Percentiles rank a stretch among this genome's conserved stretches.
Evolutionary conservation across 2,113 vertebrate species (phyloP).

Genomic region (Peromyscus polionotus): DNA sequence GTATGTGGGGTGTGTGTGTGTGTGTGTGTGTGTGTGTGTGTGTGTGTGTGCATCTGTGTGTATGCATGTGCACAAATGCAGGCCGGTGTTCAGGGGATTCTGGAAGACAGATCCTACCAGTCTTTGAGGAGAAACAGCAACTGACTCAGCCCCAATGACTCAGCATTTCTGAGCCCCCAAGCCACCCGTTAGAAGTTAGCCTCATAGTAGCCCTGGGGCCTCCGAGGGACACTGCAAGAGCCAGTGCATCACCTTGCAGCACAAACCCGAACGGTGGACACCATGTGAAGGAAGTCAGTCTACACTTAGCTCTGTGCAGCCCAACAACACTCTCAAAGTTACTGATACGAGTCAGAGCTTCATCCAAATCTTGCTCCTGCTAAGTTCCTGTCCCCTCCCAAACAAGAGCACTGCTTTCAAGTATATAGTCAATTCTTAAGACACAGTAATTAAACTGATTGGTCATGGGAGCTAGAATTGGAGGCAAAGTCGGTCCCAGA

Average conservation of each 20-base stretch:
- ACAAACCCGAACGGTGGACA: neutral
- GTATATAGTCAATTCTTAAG: constrained; percentile 15
- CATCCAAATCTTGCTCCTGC: neutral
- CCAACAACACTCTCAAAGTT: neutral
- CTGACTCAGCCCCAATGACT: constrained; percentile 40
- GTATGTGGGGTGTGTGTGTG: too few species aligned
- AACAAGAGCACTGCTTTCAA: neutral
- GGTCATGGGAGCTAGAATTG: neutral
- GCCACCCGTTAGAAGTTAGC: constrained; percentile 4
- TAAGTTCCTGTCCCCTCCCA: neutral
- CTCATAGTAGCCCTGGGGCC: neutral
- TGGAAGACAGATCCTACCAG: neutral
- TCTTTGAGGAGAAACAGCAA: neutral
- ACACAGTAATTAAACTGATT: constrained; percentile 1
- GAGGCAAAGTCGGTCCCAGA: constrained; percentile 28
- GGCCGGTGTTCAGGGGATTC: neutral
- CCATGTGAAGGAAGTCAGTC: neutral
- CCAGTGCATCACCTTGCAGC: neutral
- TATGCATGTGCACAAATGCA: neutral
- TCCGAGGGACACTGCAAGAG: neutral
- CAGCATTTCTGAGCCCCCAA: neutral
- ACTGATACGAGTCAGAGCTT: neutral
- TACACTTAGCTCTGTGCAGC: neutral
- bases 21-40: too few species aligned
- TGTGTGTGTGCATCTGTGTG: neutral